Evolutionary conservation across 2,113 vertebrate genomes (phyloP).

Genomic region (Bufo gargarizans): DNA sequence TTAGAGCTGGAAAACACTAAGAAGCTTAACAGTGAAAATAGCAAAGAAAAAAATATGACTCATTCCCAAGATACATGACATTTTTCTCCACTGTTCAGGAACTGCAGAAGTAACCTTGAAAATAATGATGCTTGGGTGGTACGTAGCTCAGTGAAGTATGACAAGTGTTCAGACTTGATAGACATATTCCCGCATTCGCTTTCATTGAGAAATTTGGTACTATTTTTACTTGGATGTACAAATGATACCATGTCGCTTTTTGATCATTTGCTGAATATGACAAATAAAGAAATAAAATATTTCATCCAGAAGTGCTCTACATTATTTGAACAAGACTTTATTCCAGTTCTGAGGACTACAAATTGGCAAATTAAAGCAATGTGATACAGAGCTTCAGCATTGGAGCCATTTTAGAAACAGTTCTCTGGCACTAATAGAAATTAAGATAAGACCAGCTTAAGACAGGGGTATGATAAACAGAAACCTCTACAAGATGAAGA

Average conservation of each 20-base stretch:
- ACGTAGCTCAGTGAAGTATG: constrained; percentile 19
- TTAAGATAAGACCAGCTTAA: too few relatives aligned
- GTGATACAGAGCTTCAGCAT: background rate
- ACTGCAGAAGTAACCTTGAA: constrained; percentile 42
- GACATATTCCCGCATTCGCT: constrained; percentile 11
- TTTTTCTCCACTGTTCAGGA: background rate
- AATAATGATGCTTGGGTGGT: constrained; percentile 41
- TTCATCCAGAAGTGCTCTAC: background rate
- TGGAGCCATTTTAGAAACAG: background rate
- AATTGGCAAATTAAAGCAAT: background rate
- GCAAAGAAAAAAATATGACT: constrained; percentile 1
- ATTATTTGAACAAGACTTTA: background rate
- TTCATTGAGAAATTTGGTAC: background rate
- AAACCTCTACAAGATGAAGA: background rate
- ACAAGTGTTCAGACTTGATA: constrained; percentile 8
- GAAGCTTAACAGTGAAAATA: constrained; percentile 25
- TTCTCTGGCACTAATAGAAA: background rate
- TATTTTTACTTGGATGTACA: background rate
- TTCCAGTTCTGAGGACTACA: background rate
- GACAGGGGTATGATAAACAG: background rate
- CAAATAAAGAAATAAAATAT: background rate
- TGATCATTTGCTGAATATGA: background rate
- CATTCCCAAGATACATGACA: constrained; percentile 32
- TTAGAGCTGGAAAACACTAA: constrained; percentile 25
- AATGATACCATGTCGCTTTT: background rate